Percentiles rank a stretch among this genome's conserved stretches.
phyloP scores from a whole-genome alignment of 2,113 vertebrate species.

The Alosa alosa region DNA sequence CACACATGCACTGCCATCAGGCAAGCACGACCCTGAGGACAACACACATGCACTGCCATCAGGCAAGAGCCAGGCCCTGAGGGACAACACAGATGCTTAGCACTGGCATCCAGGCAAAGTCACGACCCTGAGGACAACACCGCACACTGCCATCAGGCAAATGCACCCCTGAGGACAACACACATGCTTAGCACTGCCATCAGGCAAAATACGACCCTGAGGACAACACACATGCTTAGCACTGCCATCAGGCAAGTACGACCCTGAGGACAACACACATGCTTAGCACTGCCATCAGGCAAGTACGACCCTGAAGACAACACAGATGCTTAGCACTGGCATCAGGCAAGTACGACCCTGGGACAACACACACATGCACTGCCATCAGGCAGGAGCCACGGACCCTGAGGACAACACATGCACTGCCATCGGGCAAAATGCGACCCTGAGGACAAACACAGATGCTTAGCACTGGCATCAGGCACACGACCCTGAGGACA shows the following conservation, averaged over 20 bases:
- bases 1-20: conserved; percentile 79
- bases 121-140: no score
- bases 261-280: no score
- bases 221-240: background rate
- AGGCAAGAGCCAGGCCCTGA: no score
- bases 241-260: no score
- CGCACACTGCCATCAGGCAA: conserved; percentile 80
- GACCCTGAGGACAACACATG: conserved; percentile 22
- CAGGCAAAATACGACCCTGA: no score
- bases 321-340: background rate
- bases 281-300: conserved; percentile 80
- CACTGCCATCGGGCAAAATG: conserved; percentile 82
- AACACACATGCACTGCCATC: background rate
- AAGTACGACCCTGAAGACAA: conserved; percentile 78
- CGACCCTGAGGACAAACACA: conserved; percentile 70
- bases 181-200: no score
- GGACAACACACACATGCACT: background rate
- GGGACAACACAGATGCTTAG: background rate
- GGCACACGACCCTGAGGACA: no score
- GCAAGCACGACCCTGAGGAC: conserved; percentile 79
- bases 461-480: no score
- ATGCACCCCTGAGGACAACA: conserved; percentile 74
- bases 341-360: no score
- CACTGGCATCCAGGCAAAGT: no score
- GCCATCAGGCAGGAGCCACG: no score